These are phyloP conservation scores for Chiloscyllium punctatum DNA, from an alignment of 2,797 vertebrate genomes.

Conservation along the genomic window DNA sequence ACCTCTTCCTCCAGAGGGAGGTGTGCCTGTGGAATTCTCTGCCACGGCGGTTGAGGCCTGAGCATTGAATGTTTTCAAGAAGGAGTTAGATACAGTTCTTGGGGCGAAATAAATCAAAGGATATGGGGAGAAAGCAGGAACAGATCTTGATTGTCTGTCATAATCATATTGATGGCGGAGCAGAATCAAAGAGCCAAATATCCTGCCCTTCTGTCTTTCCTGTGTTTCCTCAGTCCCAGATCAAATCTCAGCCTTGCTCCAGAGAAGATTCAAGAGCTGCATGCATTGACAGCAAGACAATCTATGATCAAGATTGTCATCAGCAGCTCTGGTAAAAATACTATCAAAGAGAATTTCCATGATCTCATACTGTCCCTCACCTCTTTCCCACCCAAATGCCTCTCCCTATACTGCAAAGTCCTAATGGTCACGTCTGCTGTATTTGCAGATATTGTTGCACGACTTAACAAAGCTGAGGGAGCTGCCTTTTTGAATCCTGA, in stretches of 20 bases:
- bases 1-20: too few species aligned
- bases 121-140: too few species aligned
- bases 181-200: too few species aligned
- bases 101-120: too few species aligned
- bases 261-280: background rate
- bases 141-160: too few species aligned
- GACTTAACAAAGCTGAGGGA: background rate
- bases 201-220: too few species aligned
- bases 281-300: background rate
- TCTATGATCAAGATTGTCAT: background rate
- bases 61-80: too few species aligned
- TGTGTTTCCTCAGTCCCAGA: background rate
- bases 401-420: background rate
- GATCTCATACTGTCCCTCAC: too few species aligned
- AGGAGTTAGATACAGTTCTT: too few species aligned
- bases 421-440: background rate
- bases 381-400: background rate
- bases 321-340: background rate
- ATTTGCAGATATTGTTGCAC: background rate
- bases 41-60: too few species aligned
- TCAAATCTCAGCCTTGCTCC: background rate
- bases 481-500: background rate
- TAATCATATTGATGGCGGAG: too few species aligned
- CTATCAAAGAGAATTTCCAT: background rate
- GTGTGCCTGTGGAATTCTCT: too few species aligned